Evolutionary conservation across 2,113 vertebrate genomes (phyloP).

Genomic region (Forbesichthys papilliferus): DNA sequence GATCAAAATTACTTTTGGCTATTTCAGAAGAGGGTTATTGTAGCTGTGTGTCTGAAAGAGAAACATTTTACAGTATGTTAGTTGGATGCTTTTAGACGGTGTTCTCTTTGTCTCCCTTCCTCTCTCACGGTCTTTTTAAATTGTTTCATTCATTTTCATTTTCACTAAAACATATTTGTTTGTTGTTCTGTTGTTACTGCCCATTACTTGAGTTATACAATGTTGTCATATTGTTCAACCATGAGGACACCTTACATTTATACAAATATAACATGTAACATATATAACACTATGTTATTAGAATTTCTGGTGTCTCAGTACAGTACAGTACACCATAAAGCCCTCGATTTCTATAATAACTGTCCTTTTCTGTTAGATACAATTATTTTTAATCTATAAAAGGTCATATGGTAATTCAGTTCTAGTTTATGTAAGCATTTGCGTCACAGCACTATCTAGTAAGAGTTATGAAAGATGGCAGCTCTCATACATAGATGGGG

Average conservation of each 20-base stretch:
- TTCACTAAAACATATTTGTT: not conserved
- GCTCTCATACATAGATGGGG: conserved; percentile 17
- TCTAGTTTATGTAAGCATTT: conserved; percentile 60
- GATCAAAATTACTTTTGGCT: not conserved
- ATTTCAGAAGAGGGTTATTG: too few relatives aligned
- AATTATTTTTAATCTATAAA: conserved; percentile 18
- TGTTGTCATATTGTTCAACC: not conserved
- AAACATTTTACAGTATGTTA: too few relatives aligned
- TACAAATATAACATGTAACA: too few relatives aligned
- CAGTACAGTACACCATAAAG: not conserved
- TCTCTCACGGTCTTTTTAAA: too few relatives aligned
- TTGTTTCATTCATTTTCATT: not conserved
- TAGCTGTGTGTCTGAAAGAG: not conserved
- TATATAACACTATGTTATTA: too few relatives aligned
- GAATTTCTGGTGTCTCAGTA: not conserved
- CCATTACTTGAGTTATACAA: conserved; percentile 21
- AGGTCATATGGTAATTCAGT: conserved; percentile 32
- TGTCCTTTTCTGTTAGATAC: not conserved
- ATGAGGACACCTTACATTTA: not conserved
- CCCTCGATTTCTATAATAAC: not conserved
- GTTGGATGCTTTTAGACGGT: too few relatives aligned
- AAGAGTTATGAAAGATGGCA: conserved; percentile 42
- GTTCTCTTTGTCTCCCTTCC: too few relatives aligned
- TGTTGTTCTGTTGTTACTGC: conserved; percentile 23
- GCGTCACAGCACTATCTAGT: conserved; percentile 56